These are phyloP conservation scores for Podarcis lilfordi DNA, from an alignment of 2,797 vertebrate species.

Conservation along the genomic window DNA sequence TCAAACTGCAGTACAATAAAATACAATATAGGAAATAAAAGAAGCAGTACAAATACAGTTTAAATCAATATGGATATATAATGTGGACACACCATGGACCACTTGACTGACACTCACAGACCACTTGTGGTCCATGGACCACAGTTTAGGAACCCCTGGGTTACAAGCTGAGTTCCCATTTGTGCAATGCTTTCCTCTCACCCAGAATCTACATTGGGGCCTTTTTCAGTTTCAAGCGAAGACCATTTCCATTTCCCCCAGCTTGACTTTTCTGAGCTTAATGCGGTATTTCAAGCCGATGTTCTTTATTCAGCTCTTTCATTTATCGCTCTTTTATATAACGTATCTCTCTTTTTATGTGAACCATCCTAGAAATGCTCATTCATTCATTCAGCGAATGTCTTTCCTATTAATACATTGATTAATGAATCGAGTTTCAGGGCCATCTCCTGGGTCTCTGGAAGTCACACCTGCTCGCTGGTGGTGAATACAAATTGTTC, in stretches of 20 bases:
- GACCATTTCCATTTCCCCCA: not conserved
- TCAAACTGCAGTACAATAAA: no score
- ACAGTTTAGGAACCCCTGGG: no score
- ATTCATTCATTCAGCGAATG: not conserved
- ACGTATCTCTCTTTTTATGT: not conserved
- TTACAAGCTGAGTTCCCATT: not conserved
- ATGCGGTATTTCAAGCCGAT: not conserved
- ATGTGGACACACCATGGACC: no score
- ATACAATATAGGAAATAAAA: no score
- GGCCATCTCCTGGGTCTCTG: not conserved
- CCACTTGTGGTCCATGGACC: no score
- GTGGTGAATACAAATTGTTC: no score
- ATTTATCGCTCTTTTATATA: not conserved
- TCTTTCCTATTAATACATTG: not conserved
- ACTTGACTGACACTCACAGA: no score
- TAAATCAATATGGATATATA: no score
- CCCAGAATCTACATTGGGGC: not conserved
- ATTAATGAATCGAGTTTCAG: not conserved
- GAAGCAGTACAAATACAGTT: no score
- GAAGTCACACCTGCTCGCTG: not conserved
- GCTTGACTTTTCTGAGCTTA: not conserved
- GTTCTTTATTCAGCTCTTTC: not conserved
- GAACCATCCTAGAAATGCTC: not conserved
- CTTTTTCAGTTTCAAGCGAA: not conserved
- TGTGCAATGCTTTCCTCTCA: not conserved